Base-by-base conservation (phyloP, 2,113 vertebrate genomes). In the Trematomus loennbergii region DNA sequence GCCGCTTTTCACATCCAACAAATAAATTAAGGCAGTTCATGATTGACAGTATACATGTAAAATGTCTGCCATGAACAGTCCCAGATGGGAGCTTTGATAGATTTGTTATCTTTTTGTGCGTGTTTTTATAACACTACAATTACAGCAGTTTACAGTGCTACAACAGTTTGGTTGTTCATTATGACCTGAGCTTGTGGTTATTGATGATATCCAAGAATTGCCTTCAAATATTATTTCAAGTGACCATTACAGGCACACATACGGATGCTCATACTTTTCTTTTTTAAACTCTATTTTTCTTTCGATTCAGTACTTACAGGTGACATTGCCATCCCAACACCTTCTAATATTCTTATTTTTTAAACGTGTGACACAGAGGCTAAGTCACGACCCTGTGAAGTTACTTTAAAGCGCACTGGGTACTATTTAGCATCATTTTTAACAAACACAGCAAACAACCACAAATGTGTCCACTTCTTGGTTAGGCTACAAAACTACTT, bases 1-100 rank as follows among this genome's bases (percentile, higher is more conserved):
- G 68, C 36, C 72, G 75, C 66, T 73, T 85, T 85, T 87, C 52
- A 83, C 75, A 68, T 85, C 77, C 77, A 77, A 67, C 71, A 71
- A 64, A 88, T 84, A 52, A 89, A 82, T 82, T 72, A 88, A 79
- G 79, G 73, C 46, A 20, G 40, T 5, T 1, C n/a, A 16, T 81
- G 84, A 85, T 40, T 85, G 82, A 89, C 86, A 82, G 79, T 29
- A 55, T 54, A 71, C 60, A 49, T 40, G 46, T 6, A 83, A 84
- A 58, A 74, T 79, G 70, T 50, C 83, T 82, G 78, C 79, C 75
- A 79, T 82, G 70, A 64, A 52, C 61, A 60, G 72, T 60, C 76
- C 50, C 76, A 76, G 66, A 82, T 63, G 69, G 55, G 33, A 73
- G 68, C 68, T 78, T 46, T 75, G 74, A 87, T 59, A 68, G 33